Percentiles rank a stretch among this genome's conserved stretches.
Evolutionary conservation across 2,888 invertebrate species (phyloP).

Genomic region (Acrobasis suavella): DNA sequence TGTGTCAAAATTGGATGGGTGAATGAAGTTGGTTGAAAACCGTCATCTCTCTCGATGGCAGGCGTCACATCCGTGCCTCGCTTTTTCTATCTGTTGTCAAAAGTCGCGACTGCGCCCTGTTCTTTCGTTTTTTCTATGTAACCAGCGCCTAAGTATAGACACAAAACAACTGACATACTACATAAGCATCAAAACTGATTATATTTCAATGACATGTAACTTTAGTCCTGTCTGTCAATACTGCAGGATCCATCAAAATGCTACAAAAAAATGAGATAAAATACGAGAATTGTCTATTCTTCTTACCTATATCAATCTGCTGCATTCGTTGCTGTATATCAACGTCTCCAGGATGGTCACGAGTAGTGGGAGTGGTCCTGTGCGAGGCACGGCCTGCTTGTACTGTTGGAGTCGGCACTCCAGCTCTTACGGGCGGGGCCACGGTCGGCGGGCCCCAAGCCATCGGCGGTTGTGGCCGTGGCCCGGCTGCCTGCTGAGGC

Average conservation of each 20-base stretch:
- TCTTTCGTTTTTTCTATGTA: neutral
- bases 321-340: constrained; percentile 68
- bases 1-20: neutral
- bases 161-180: too few relatives aligned
- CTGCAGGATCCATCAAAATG: too few relatives aligned
- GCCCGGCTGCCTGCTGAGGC: constrained; percentile 33
- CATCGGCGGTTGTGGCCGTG: constrained; percentile 65
- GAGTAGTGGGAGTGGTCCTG: constrained; percentile 54
- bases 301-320: constrained; percentile 52
- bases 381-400: constrained; percentile 63
- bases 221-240: too few relatives aligned
- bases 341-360: constrained; percentile 69
- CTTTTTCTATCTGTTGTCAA: neutral
- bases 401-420: constrained; percentile 52
- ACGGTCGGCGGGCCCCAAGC: constrained; percentile 67
- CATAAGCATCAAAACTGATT: too few relatives aligned
- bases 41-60: neutral
- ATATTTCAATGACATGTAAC: too few relatives aligned
- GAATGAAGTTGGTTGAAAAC: neutral
- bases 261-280: too few relatives aligned
- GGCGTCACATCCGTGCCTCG: neutral
- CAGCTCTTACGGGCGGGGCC: constrained; percentile 61
- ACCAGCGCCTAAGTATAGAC: too few relatives aligned
- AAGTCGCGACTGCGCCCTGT: neutral
- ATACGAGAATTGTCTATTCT: neutral